Evolutionary conservation across 2,113 vertebrate species (phyloP).

Genomic region (Eidolon helvum): DNA sequence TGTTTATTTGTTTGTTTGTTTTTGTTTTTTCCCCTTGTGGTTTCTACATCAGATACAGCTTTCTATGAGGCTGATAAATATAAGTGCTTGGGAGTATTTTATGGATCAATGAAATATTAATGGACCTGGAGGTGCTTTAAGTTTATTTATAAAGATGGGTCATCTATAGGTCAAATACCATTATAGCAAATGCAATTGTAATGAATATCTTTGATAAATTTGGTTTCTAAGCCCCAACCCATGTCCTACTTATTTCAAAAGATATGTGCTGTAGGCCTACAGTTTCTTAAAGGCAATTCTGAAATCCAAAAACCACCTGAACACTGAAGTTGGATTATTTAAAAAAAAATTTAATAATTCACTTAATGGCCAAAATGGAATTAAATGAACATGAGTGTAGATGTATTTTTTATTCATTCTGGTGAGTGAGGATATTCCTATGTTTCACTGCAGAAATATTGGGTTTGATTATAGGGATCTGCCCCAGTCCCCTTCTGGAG

Average conservation of each 20-base stretch:
- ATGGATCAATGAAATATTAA: conserved; percentile 77
- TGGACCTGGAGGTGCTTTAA: conserved; percentile 59
- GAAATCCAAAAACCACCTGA: background rate
- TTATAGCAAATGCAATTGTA: conserved; percentile 62
- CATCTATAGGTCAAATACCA: conserved; percentile 65
- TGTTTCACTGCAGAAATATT: background rate
- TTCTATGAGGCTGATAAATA: conserved; percentile 63
- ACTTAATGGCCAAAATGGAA: background rate
- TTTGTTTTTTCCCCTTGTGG: background rate
- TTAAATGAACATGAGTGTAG: background rate
- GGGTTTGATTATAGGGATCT: background rate
- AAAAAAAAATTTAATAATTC: background rate
- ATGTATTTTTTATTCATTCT: background rate
- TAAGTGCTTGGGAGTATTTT: conserved; percentile 64
- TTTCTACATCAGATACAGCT: background rate
- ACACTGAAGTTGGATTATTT: background rate
- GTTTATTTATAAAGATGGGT: conserved; percentile 72
- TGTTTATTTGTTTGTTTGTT: no score
- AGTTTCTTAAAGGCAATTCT: background rate
- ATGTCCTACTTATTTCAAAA: conserved; percentile 19
- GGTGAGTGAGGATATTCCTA: background rate
- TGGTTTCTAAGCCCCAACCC: conserved; percentile 20
- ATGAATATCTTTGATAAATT: conserved; percentile 72
- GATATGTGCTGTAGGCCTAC: background rate
- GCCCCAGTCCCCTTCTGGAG: background rate